phyloP scores from a whole-genome alignment of 1,140 invertebrate species.

The Hyles vespertilio region DNA sequence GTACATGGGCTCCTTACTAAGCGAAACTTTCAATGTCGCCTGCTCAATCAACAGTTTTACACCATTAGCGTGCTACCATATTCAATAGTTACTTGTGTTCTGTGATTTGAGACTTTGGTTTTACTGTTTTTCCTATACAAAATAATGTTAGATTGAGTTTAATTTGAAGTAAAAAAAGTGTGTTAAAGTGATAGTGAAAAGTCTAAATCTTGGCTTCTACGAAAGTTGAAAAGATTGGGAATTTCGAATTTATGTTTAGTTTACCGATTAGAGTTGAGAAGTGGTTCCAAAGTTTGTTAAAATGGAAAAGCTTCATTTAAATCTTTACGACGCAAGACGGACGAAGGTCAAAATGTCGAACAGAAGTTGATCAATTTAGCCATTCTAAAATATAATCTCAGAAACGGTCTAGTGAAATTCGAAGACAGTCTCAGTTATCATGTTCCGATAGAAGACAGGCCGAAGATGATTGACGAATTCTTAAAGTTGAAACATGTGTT shows the following conservation, averaged over 20 bases:
- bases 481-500: conserved; percentile 41
- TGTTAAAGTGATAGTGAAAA: not conserved
- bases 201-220: too few relatives aligned
- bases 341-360: conserved; percentile 20
- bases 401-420: conserved; percentile 30
- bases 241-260: too few relatives aligned
- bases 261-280: too few relatives aligned
- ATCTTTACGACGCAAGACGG: conserved; percentile 27
- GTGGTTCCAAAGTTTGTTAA: not conserved
- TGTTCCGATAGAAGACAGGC: conserved; percentile 24
- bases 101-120: too few relatives aligned
- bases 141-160: too few relatives aligned
- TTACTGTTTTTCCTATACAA: too few relatives aligned
- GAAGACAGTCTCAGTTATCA: conserved; percentile 26
- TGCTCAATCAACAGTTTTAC: too few relatives aligned
- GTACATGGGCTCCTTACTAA: conserved; percentile 33
- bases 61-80: too few relatives aligned
- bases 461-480: conserved; percentile 32
- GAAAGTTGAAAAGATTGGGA: too few relatives aligned
- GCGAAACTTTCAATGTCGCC: conserved; percentile 6
- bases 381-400: conserved; percentile 38
- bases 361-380: conserved; percentile 58
- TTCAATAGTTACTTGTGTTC: too few relatives aligned
- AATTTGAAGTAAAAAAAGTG: not conserved
- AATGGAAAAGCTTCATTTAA: conserved; percentile 14